Conservation (phyloP, 2,888 invertebrate genomes). For the Nesidiocoris tenuis region DNA sequence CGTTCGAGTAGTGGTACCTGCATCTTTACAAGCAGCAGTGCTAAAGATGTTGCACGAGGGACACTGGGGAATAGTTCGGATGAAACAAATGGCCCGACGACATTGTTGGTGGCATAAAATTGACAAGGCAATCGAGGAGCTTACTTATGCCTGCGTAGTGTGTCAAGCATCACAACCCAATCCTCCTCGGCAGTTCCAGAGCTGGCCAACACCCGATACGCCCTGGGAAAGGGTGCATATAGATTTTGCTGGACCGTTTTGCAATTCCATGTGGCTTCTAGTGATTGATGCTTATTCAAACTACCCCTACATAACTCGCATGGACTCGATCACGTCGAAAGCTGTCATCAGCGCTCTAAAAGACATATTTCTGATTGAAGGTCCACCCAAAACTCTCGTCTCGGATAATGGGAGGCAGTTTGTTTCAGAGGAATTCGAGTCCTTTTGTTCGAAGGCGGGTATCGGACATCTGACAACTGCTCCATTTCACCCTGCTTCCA, state of each 20-base stretch:
- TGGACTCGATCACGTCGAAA: neutral
- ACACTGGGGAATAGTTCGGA: constrained; percentile 6
- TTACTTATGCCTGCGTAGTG: neutral
- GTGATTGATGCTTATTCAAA: constrained; percentile 9
- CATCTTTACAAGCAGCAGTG: neutral
- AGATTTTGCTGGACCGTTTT: neutral
- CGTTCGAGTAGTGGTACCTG: neutral
- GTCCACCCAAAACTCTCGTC: constrained; percentile 7
- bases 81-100: constrained; percentile 3
- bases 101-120: constrained; percentile 9
- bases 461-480: neutral
- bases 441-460: neutral
- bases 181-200: neutral
- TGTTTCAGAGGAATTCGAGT: constrained; percentile 5
- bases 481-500: neutral
- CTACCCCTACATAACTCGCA: neutral
- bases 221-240: neutral
- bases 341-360: neutral
- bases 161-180: constrained; percentile 1
- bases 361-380: neutral
- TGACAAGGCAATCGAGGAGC: neutral
- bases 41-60: neutral
- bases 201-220: neutral
- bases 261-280: constrained; percentile 8
- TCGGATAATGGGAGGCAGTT: too few species aligned